phyloP scores from a whole-genome alignment of 2,888 invertebrate genomes.

The Pyrrhosoma nymphula region DNA sequence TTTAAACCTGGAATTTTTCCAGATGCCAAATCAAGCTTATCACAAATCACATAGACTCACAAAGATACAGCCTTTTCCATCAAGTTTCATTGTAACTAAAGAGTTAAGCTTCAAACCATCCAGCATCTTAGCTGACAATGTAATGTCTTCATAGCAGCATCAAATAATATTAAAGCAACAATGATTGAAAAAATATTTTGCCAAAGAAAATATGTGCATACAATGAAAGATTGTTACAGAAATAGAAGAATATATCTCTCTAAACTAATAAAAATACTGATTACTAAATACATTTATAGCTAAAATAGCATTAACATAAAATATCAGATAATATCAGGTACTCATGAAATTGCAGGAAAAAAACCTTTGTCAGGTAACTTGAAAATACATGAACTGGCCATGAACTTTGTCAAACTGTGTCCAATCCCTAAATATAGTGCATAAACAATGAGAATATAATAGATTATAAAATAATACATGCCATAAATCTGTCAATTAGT shows the following conservation, averaged over 20 bases:
- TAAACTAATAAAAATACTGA: neutral
- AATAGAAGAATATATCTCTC: neutral
- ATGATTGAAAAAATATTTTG: neutral
- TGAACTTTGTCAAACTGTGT: neutral
- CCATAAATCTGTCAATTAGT: neutral
- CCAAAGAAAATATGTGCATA: neutral
- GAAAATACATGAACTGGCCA: slow-evolving; percentile 7
- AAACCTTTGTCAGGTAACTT: slow-evolving; percentile 21
- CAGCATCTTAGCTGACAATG: neutral
- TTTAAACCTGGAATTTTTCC: neutral
- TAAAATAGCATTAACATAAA: neutral
- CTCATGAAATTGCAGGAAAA: slow-evolving; percentile 18
- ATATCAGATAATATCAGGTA: slow-evolving; percentile 7
- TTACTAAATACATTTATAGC: neutral
- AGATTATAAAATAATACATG: neutral
- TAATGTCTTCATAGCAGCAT: neutral
- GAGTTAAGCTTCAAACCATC: neutral
- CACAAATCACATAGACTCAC: neutral
- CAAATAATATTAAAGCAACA: neutral
- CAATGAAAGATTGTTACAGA: neutral
- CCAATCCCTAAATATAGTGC: neutral
- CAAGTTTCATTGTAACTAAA: neutral
- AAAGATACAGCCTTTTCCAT: neutral
- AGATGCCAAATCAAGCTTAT: neutral
- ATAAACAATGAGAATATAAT: neutral